These are phyloP conservation scores for Microplitis mediator DNA, from an alignment of 1,140 invertebrate species.

Conservation along the genomic window DNA sequence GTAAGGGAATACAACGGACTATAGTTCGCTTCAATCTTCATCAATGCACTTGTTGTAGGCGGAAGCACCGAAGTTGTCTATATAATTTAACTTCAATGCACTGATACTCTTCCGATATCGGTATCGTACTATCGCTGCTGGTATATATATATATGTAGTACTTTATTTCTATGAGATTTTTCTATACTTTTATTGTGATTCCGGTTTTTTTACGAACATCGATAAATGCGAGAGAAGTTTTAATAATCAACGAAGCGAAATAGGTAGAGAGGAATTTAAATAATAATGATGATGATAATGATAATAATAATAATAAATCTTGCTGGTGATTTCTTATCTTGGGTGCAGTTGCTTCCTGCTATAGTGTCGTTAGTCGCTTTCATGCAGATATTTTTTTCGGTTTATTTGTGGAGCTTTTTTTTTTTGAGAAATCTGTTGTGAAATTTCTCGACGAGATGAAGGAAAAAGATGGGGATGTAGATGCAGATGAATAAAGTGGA, in stretches of 20 bases:
- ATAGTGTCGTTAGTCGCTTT: not conserved
- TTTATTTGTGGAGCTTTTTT: not conserved
- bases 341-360: not conserved
- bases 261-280: slow-evolving; percentile 12
- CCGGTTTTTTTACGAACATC: not conserved
- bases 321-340: not conserved
- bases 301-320: not conserved
- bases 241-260: slow-evolving; percentile 21
- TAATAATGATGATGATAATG: not conserved
- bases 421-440: not conserved
- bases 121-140: not conserved
- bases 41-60: too few relatives aligned
- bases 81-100: too few relatives aligned
- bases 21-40: too few relatives aligned
- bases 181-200: not conserved
- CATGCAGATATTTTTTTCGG: not conserved
- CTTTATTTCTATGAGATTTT: not conserved
- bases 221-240: not conserved
- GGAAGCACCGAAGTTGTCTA: too few relatives aligned
- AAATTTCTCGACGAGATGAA: not conserved
- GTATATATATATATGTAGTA: too few relatives aligned
- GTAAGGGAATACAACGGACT: too few relatives aligned
- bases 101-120: not conserved
- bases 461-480: not conserved
- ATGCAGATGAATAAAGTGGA: not conserved